Base-by-base conservation (phyloP, 2,113 vertebrate genomes). In the Rana temporaria region DNA sequence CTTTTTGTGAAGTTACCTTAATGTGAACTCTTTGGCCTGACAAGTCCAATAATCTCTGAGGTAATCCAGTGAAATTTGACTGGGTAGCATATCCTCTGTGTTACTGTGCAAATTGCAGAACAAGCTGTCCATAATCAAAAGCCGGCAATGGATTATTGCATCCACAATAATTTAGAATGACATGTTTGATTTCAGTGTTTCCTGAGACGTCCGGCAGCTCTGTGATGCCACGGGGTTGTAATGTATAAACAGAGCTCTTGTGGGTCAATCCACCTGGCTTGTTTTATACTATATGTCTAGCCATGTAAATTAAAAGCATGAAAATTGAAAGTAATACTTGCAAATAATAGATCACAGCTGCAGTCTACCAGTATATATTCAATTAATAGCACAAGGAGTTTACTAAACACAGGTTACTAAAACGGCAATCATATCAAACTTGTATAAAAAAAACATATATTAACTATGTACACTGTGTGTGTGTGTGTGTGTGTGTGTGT, bases 11-110 rank as follows among this genome's bases (percentile, higher is more conserved):
- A 30, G 63, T n/a, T 85, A 79, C 85, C 38, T 86, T 89, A 88
- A 92, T 93, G 85, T 85, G 85, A 89, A 87, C 81, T 85, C 90
- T 79, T 90, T 89, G 84, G 83, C 89, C 87, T 92, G 88, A 90
- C 89, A 89, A 80, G 85, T 89, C 85, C 85, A 87, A 91, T 92
- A 91, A 91, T 87, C 1, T 76, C 85, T 85, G 88, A 89, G 88
- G 89, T 89, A 89, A 89, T 87, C 85, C 92, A 90, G 80, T 86
- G 89, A 91, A 86, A 88, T 88, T 77, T 88, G 84, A 75, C 85
- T 91, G 85, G 89, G 85, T 84, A 85, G 89, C 88, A 84, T 90
- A 86, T 91, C 90, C 85, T 88, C 78, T 90, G 87, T 87, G 80
- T 88, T 87, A 74, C 84, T 87, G 79, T 85, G 83, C 66, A 85